Evolutionary conservation across 2,113 vertebrate genomes (phyloP), one percentile per base, ranked within the genome.

Genomic region (Pomatostomus ruficeps): DNA sequence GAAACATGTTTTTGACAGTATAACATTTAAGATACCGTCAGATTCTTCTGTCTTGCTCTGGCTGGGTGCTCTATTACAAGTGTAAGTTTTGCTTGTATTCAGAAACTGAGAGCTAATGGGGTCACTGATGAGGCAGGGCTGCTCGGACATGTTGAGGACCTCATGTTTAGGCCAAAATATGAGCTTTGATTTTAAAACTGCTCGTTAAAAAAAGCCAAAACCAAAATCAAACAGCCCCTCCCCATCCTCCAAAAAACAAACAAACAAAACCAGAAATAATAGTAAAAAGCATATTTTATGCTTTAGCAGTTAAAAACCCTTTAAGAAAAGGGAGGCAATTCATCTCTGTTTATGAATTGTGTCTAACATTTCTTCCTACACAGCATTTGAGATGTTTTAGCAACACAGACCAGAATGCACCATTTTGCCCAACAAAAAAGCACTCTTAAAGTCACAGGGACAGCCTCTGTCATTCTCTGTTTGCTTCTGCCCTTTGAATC

Each of bases 191-290:
- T 89, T 91, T 43, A 74, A 35, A 89, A 12, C 4, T 8, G 55
- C 16, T 61, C 74, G 1, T 54, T 81, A 5, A 33, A 65, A 82
- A 83, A 20, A 1, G 38, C 0, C 0, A 33, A 46, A 59, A 40
- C 0, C 23, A 31, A 57, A 54, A 25, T 1, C 28, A 61, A 74
- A 17, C 6, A 48, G 11, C 31, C 10, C 4, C 6, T 6, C 4
- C 1, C 21, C n/a, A n/a, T n/a, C n/a, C n/a, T n/a, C 6, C 3
- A 26, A 4, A 18, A 80, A 82, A 13, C 7, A 36, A 45, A 26
- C 16, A 1, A 78, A 33, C 14, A 17, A 58, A 11, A 3, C 5
- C 24, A 73, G 12, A 76, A 80, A 62, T 48, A 84, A 24, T 29
- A 67, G 6, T 23, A 67, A 52, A 78, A 87, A 59, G 0, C 14